phyloP scores from a whole-genome alignment of 2,113 vertebrate species.

The Nycticorax nycticorax region DNA sequence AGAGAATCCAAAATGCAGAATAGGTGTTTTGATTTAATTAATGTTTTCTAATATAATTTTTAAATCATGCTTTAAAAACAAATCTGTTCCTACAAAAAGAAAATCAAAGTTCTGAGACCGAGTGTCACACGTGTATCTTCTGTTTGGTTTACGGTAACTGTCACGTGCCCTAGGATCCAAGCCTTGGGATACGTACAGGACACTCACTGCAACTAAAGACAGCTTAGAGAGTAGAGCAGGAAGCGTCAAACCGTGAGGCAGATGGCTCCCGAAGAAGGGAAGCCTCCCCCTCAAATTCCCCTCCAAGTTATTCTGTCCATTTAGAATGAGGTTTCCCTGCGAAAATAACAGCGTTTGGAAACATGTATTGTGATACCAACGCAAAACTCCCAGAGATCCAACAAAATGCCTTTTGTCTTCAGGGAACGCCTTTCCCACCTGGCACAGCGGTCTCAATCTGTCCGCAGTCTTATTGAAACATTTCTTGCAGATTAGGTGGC shows the following conservation, averaged over 20 bases:
- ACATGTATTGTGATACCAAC: background rate
- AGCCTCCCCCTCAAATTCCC: background rate
- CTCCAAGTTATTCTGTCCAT: background rate
- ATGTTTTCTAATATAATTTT: background rate
- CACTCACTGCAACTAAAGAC: background rate
- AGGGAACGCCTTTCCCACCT: background rate
- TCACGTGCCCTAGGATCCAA: background rate
- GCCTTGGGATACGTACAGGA: background rate
- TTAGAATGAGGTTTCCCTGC: background rate
- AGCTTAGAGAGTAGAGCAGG: background rate
- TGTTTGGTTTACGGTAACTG: background rate
- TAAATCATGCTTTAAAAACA: background rate
- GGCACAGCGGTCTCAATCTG: background rate
- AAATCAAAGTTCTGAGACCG: background rate
- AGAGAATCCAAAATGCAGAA: background rate
- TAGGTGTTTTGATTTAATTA: background rate
- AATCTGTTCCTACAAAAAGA: background rate
- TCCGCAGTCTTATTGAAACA: background rate
- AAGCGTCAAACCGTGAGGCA: background rate
- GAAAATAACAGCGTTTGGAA: background rate
- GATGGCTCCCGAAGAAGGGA: background rate
- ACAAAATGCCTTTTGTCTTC: background rate
- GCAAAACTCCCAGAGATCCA: background rate
- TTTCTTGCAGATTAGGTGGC: background rate
- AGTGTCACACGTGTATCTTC: background rate